These are phyloP conservation scores for Peromyscus eremicus DNA, from an alignment of 2,797 vertebrate species.

Conservation along the genomic window DNA sequence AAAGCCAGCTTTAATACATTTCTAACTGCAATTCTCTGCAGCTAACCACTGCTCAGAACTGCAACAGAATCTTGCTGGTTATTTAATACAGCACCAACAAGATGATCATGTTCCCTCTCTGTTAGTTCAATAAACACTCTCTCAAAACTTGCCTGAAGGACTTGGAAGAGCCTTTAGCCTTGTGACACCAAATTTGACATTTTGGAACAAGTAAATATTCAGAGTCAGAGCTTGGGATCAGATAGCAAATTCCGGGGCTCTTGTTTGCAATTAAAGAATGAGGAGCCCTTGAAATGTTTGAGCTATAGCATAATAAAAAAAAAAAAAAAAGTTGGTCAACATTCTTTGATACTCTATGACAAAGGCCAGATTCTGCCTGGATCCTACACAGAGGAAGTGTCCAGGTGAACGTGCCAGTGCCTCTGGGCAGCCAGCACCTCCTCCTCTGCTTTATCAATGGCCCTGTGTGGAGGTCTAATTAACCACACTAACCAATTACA, in stretches of 20 bases:
- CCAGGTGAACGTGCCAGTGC: neutral
- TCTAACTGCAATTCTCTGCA: neutral
- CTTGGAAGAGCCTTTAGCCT: neutral
- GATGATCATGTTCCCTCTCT: neutral
- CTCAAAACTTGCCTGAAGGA: neutral
- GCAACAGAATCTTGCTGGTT: neutral
- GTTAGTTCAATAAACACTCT: neutral
- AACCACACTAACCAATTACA: neutral
- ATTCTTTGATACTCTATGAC: neutral
- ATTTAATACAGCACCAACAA: neutral
- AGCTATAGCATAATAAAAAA: neutral
- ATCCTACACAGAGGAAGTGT: neutral
- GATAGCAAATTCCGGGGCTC: neutral
- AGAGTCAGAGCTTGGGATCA: neutral
- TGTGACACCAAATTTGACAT: neutral
- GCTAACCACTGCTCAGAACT: neutral
- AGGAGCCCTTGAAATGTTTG: neutral
- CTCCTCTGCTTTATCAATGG: neutral
- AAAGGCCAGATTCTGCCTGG: neutral
- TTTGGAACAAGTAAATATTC: conserved; percentile 18
- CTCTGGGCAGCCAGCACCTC: neutral
- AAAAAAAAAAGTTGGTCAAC: neutral
- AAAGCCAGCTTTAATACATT: neutral
- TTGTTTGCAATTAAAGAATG: neutral
- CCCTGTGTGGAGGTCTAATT: neutral